These are phyloP conservation scores for Celastrina argiolus DNA, from an alignment of 2,888 invertebrate species.

Conservation along the genomic window DNA sequence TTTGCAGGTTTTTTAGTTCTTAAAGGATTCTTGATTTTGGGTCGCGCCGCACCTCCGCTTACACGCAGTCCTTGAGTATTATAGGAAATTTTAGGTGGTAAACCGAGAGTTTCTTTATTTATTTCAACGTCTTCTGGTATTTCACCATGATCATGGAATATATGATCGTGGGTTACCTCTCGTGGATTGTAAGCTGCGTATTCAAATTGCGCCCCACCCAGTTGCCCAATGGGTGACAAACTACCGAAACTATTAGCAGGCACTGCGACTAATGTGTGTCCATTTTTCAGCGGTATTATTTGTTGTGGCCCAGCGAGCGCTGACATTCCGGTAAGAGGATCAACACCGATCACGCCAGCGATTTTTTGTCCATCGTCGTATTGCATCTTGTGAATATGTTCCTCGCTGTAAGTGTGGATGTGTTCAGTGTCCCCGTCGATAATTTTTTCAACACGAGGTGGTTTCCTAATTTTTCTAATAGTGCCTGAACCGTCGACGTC, in stretches of 20 bases:
- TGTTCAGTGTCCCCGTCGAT: slow-evolving; percentile 74
- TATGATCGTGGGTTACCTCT: slow-evolving; percentile 73
- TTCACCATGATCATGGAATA: slow-evolving; percentile 73
- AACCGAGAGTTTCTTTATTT: slow-evolving; percentile 50
- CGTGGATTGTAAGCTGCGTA: slow-evolving; percentile 66
- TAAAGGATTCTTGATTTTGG: slow-evolving; percentile 49
- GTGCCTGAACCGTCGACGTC: slow-evolving; percentile 67
- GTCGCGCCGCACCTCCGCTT: slow-evolving; percentile 42
- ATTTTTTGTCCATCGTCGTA: slow-evolving; percentile 53
- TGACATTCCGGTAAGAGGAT: slow-evolving; percentile 52
- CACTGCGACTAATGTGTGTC: slow-evolving; percentile 49
- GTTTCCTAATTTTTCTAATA: slow-evolving; percentile 65
- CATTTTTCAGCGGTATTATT: slow-evolving; percentile 50
- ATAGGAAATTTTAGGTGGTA: slow-evolving; percentile 59
- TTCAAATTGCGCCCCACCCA: slow-evolving; percentile 61
- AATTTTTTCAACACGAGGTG: slow-evolving; percentile 72
- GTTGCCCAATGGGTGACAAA: slow-evolving; percentile 45
- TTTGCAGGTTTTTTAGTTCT: slow-evolving; percentile 50
- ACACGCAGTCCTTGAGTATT: slow-evolving; percentile 59
- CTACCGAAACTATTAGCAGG: slow-evolving; percentile 48
- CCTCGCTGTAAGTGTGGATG: slow-evolving; percentile 72
- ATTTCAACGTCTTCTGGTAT: slow-evolving; percentile 57
- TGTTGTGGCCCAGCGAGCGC: slow-evolving; percentile 44
- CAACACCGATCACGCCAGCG: slow-evolving; percentile 44
- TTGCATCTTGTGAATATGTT: slow-evolving; percentile 68